phyloP scores from a whole-genome alignment of 2,888 invertebrate genomes.

The Eristalinus sepulchralis region DNA sequence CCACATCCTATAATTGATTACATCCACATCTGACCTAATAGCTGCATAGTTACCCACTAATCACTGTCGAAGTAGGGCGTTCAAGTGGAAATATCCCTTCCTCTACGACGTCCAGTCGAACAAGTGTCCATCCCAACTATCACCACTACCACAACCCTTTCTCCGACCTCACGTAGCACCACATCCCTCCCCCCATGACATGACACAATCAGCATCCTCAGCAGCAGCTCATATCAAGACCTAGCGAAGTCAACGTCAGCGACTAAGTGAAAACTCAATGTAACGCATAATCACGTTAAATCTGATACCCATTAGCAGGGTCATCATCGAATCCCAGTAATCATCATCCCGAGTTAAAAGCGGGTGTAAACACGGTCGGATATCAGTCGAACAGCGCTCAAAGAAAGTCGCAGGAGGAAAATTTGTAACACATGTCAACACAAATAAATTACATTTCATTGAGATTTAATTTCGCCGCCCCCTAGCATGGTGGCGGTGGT shows the following conservation, averaged over 20 bases:
- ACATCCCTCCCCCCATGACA: neutral
- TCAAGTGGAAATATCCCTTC: neutral
- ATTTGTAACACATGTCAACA: conserved; percentile 75
- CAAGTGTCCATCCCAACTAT: neutral
- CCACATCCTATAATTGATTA: neutral
- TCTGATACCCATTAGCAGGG: conserved; percentile 73
- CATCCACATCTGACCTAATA: neutral
- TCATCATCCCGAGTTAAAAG: conserved; percentile 66
- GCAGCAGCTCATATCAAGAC: neutral
- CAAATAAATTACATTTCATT: conserved; percentile 75
- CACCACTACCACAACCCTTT: neutral
- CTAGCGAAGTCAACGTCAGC: conserved; percentile 26
- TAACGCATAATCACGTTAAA: conserved; percentile 72
- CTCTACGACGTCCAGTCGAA: neutral
- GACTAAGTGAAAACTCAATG: conserved; percentile 70
- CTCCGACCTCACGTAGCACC: neutral
- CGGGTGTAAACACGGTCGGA: conserved; percentile 64
- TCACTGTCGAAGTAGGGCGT: neutral
- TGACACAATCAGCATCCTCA: neutral
- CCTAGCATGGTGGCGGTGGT: conserved; percentile 42
- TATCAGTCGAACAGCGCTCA: conserved; percentile 50
- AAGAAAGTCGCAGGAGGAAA: conserved; percentile 54
- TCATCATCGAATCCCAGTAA: conserved; percentile 69
- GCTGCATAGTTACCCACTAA: neutral
- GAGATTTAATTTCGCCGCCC: conserved; percentile 71